Conservation (phyloP, 2,888 invertebrate genomes). For the Fragum sueziense region DNA sequence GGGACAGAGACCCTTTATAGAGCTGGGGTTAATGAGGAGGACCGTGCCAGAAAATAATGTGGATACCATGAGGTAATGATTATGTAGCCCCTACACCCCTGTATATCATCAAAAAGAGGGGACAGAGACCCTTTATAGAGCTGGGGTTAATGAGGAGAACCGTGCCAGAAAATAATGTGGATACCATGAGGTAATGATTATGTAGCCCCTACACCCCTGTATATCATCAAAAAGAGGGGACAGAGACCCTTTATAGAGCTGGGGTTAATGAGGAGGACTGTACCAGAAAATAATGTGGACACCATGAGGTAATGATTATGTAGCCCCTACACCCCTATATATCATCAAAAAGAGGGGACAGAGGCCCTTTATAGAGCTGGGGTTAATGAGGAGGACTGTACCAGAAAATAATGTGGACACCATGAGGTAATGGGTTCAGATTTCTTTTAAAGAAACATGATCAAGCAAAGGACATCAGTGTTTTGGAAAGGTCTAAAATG, state of each 20-base stretch:
- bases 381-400: constrained; percentile 78
- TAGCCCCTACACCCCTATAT: constrained; percentile 84
- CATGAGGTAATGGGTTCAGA: too few species aligned
- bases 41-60: constrained; percentile 79
- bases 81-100: constrained; percentile 84
- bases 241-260: constrained; percentile 86
- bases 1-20: constrained; percentile 86
- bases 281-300: constrained; percentile 79
- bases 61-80: constrained; percentile 80
- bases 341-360: constrained; percentile 84
- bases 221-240: constrained; percentile 83
- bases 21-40: constrained; percentile 79
- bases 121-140: constrained; percentile 86
- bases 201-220: constrained; percentile 85
- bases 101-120: constrained; percentile 83
- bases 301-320: constrained; percentile 83
- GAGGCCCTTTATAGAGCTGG: constrained; percentile 85
- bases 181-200: constrained; percentile 83
- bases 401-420: constrained; percentile 80
- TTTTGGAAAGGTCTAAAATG: too few species aligned
- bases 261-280: constrained; percentile 78
- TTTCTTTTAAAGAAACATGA: too few species aligned
- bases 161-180: constrained; percentile 79
- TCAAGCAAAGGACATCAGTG: too few species aligned
- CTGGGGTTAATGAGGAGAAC: constrained; percentile 78